Conservation (phyloP, 2,888 invertebrate genomes). For the Oasisia sp. region DNA sequence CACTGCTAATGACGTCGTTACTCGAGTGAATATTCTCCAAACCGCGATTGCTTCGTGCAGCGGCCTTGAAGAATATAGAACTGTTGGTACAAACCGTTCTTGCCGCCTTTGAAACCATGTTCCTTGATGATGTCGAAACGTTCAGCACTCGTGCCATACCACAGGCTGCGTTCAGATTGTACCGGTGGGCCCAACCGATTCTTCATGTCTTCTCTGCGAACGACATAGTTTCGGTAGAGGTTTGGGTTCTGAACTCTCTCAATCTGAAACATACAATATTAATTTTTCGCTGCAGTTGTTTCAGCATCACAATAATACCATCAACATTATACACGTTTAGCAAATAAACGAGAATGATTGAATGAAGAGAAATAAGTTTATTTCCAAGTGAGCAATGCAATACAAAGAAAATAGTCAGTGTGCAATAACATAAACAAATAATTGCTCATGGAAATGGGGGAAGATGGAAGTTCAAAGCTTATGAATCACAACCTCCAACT, state of each 20-base stretch:
- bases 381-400: no score
- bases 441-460: no score
- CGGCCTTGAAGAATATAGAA: neutral
- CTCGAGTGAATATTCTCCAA: no score
- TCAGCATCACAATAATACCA: neutral
- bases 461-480: no score
- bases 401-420: no score
- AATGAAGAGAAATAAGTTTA: no score
- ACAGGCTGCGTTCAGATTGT: neutral
- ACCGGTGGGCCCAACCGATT: neutral
- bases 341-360: no score
- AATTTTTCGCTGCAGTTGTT: neutral
- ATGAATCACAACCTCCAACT: no score
- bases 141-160: neutral
- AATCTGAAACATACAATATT: neutral
- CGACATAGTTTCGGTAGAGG: neutral
- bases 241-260: neutral
- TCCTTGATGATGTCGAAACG: neutral
- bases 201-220: neutral
- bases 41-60: no score
- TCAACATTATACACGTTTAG: no score
- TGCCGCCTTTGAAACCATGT: neutral
- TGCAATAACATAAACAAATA: no score
- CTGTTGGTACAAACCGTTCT: neutral
- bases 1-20: no score